These are phyloP conservation scores for Arrhopalites spinosus DNA, from an alignment of 2,888 invertebrate genomes.

Conservation along the genomic window DNA sequence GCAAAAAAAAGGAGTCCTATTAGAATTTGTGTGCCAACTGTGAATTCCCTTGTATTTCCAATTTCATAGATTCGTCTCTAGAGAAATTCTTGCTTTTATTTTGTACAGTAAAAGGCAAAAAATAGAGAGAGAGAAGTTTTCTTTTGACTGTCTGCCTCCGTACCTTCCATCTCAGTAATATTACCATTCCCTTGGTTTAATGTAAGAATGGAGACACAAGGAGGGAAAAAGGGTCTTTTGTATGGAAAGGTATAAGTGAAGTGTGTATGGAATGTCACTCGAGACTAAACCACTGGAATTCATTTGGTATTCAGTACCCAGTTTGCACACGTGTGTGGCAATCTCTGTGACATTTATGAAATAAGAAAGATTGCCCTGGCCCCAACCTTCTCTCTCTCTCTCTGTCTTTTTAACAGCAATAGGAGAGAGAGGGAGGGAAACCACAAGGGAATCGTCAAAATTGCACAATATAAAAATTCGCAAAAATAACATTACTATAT, in stretches of 20 bases:
- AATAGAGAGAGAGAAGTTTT: not conserved
- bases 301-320: not conserved
- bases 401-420: not conserved
- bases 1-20: no score
- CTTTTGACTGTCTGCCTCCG: not conserved
- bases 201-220: no score
- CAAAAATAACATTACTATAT: no score
- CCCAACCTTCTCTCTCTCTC: not conserved
- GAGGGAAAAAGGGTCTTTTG: no score
- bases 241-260: not conserved
- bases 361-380: not conserved
- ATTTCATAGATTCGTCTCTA: constrained; percentile 16
- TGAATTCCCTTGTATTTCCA: not conserved
- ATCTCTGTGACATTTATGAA: not conserved
- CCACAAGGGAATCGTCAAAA: no score
- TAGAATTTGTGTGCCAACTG: no score
- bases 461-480: not conserved
- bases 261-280: not conserved
- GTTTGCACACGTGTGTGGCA: not conserved
- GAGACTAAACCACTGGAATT: not conserved
- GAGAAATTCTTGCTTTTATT: constrained; percentile 3
- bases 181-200: not conserved
- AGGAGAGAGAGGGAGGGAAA: not conserved
- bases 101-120: not conserved
- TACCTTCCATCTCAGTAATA: not conserved